Evolutionary conservation across 2,888 invertebrate species (phyloP), one percentile per base, ranked within the genome.

Genomic region (Odontocerum albicorne): DNA sequence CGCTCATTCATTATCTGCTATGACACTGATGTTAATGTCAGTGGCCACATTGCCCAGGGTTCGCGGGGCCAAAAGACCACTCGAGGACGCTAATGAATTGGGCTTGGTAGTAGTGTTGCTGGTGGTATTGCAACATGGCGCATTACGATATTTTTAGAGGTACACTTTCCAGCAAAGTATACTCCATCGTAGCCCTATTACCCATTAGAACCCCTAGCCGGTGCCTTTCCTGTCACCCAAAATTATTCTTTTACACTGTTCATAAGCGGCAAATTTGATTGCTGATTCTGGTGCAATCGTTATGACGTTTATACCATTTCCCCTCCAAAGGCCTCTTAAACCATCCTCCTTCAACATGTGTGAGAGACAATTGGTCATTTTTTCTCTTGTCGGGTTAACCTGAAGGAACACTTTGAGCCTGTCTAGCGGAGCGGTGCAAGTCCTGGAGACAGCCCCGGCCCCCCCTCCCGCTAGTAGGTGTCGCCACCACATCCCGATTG

Each of bases 281-380:
- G 98, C 99, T 0, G 96, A 91, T 73, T 99, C 99, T 0, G 99
- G 99, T 2, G 97, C 99, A 64, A 99, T 99, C 80, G 99, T 99
- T 63, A 99, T 80, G 49, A 98, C 95, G 72, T 98, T 99, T 64
- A 98, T 93, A 57, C 96, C 96, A 72, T 99, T 99, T 16, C 99
- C 99, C 62, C 99, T 82, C 99, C 99, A 99, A 66, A 99, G 77
- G 49, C 96, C 94, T 53, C 76, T 72, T 1, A 90, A 68, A 6
- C 99, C 99, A 59, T 99, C 99, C 72, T 99, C 99, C 54, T 84
- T 83, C 21, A 97, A 72, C 92, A 99, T 92, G 68, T 87, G 86
- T 62, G 79, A 81, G 67, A 96, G 83, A 70, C 95, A 92, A 68
- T 84, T 86, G 61, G 74, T 72, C 80, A 90, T 90, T 71, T 84